These are phyloP conservation scores for Biston betularia DNA, from an alignment of 2,888 invertebrate species.

Conservation along the genomic window DNA sequence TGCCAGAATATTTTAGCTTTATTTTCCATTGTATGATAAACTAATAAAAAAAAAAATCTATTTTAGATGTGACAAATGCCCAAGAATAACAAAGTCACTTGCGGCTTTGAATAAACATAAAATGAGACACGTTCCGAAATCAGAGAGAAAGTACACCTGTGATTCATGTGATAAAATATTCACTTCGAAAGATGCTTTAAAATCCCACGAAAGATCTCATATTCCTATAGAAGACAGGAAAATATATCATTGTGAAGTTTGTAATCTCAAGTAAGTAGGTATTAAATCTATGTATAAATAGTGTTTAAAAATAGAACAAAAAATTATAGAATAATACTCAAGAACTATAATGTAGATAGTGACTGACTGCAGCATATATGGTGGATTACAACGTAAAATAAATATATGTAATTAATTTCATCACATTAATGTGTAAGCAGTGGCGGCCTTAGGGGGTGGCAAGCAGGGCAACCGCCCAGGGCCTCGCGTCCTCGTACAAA, in stretches of 20 bases:
- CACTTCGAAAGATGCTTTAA: constrained; percentile 77
- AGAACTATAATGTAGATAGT: too few relatives aligned
- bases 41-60: not conserved
- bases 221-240: constrained; percentile 84
- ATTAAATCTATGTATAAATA: too few relatives aligned
- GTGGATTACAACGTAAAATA: too few relatives aligned
- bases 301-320: too few relatives aligned
- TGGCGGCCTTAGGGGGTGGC: too few relatives aligned
- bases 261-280: constrained; percentile 80
- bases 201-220: constrained; percentile 82
- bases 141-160: constrained; percentile 79
- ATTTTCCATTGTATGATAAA: not conserved
- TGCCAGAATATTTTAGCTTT: too few relatives aligned
- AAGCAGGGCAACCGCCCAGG: too few relatives aligned
- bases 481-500: too few relatives aligned
- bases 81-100: constrained; percentile 78
- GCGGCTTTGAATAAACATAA: constrained; percentile 81
- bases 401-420: too few relatives aligned
- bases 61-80: constrained; percentile 83
- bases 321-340: too few relatives aligned
- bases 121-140: constrained; percentile 83
- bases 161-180: constrained; percentile 80
- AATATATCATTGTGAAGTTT: constrained; percentile 80
- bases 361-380: too few relatives aligned
- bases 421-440: too few relatives aligned